These are phyloP conservation scores for Perca fluviatilis DNA, from an alignment of 2,113 vertebrate genomes.

Conservation along the genomic window DNA sequence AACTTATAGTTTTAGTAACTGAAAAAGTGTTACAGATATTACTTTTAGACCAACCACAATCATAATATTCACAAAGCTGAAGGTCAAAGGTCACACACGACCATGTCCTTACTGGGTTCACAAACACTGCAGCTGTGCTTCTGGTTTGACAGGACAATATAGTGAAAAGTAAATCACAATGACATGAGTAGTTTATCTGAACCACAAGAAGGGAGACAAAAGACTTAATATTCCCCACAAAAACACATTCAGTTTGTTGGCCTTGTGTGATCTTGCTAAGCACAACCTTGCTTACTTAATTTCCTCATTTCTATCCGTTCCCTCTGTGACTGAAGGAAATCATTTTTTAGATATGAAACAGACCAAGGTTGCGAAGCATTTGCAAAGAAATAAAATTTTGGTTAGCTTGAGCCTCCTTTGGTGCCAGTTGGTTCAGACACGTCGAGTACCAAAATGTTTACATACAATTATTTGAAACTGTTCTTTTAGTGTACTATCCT, in stretches of 20 bases:
- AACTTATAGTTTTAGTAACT: conserved; percentile 69
- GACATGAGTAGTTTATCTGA: conserved; percentile 54
- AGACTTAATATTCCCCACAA: conserved; percentile 26
- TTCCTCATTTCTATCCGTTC: conserved; percentile 7
- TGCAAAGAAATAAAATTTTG: conserved; percentile 33
- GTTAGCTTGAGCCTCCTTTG: conserved; percentile 46
- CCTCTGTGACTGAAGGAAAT: not conserved
- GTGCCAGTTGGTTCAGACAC: conserved; percentile 40
- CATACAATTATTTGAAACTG: conserved; percentile 15
- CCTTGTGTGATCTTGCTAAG: conserved; percentile 30
- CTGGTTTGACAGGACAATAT: conserved; percentile 56
- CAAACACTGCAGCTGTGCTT: conserved; percentile 71
- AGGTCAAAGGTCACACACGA: conserved; percentile 63
- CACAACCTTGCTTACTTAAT: conserved; percentile 1
- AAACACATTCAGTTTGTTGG: conserved; percentile 43
- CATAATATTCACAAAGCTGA: conserved; percentile 70
- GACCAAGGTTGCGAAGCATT: conserved; percentile 21
- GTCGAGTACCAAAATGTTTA: conserved; percentile 16
- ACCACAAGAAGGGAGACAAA: conserved; percentile 46
- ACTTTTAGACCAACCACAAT: conserved; percentile 74
- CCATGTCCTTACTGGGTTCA: conserved; percentile 59
- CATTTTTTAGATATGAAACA: conserved; percentile 28
- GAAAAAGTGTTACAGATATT: conserved; percentile 70
- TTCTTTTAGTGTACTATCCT: conserved; percentile 25
- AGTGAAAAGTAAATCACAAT: conserved; percentile 65